These are phyloP conservation scores for Crotalus horridus DNA, from an alignment of 2,113 vertebrate species.

Conservation along the genomic window DNA sequence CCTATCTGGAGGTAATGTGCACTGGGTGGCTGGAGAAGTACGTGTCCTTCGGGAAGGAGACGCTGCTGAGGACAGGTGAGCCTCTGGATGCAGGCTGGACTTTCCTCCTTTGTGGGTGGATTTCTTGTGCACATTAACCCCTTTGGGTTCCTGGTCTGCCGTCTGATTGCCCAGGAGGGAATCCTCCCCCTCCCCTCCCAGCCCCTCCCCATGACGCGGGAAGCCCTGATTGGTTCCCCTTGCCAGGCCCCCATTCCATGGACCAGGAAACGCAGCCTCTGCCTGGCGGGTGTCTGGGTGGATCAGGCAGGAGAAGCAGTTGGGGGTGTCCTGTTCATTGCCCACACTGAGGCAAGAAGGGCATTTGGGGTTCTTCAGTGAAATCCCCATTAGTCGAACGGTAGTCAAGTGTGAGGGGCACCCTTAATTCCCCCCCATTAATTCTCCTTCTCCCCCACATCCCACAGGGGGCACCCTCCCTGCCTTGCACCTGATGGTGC, in stretches of 20 bases:
- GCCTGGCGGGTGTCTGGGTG: neutral
- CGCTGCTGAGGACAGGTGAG: neutral
- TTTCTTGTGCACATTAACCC: accelerated
- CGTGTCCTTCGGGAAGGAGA: neutral
- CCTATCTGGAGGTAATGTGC: neutral
- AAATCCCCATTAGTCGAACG: neutral
- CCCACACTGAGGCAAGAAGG: neutral
- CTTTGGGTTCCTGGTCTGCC: neutral
- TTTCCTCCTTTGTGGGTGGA: neutral
- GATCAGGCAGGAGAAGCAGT: too few species aligned
- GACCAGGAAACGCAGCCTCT: too few species aligned
- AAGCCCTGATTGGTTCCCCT: neutral
- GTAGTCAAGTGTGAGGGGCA: too few species aligned
- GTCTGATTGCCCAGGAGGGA: too few species aligned
- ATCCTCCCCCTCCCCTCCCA: neutral
- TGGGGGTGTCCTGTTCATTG: neutral
- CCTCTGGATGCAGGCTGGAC: neutral
- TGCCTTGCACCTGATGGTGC: neutral
- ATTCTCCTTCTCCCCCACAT: too few species aligned
- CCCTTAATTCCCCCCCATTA: too few species aligned
- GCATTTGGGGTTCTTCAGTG: neutral
- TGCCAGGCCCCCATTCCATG: too few species aligned
- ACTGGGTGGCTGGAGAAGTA: neutral
- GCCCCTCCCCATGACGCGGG: neutral
- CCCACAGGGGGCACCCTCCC: neutral